A percentile compares a stretch with the other conserved stretches of the same genome.
Conservation (phyloP, 2,797 vertebrate genomes). For the Catharus ustulatus region DNA sequence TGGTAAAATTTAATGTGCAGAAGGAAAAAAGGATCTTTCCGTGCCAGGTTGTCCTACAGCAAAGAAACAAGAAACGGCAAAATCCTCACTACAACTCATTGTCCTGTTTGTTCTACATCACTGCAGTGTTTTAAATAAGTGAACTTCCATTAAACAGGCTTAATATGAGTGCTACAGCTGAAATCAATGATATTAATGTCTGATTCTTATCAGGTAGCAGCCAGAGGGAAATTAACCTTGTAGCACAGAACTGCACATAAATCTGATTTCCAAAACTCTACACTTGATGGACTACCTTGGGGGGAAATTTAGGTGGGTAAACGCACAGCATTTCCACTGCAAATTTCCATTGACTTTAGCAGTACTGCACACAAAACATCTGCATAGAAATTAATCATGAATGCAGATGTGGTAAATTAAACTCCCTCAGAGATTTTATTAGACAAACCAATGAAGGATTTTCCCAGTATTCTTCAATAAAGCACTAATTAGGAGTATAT, state of each 20-base stretch:
- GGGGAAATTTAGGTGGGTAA: background rate
- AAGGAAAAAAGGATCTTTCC: background rate
- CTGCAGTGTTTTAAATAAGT: background rate
- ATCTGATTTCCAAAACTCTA: conserved; percentile 13
- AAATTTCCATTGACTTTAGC: background rate
- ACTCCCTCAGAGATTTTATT: background rate
- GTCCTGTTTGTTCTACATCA: background rate
- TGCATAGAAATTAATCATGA: conserved; percentile 20
- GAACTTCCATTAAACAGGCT: background rate
- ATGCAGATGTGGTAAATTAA: conserved; percentile 1
- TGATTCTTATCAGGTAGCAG: conserved; percentile 8
- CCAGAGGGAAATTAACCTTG: conserved; percentile 26
- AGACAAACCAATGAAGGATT: conserved; percentile 31
- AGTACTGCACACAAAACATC: background rate
- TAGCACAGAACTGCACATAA: background rate
- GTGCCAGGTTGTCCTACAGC: background rate
- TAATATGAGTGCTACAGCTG: background rate
- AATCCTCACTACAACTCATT: background rate
- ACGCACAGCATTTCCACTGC: background rate
- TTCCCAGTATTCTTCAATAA: background rate
- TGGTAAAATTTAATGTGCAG: background rate
- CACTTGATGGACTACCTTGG: background rate
- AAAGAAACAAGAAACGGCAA: background rate
- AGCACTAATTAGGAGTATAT: conserved; percentile 7
- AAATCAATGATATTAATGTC: conserved; percentile 31